These are phyloP conservation scores for Oreochromis spilurus DNA, from an alignment of 2,113 vertebrate species.

Conservation along the genomic window DNA sequence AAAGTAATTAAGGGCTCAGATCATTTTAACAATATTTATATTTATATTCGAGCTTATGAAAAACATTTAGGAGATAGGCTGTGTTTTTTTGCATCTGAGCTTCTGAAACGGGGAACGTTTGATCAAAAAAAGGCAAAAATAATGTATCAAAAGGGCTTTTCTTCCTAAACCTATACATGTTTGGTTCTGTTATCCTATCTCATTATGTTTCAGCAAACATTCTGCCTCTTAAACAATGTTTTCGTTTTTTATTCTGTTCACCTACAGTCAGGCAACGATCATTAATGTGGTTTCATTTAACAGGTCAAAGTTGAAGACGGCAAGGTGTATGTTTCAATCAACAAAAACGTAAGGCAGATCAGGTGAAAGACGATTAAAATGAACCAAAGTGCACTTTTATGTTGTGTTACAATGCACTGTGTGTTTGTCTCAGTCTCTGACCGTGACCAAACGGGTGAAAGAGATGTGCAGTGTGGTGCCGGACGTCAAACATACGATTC, in stretches of 20 bases:
- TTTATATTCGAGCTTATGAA: not conserved
- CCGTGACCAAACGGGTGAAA: conserved; percentile 69
- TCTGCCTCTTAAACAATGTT: not conserved
- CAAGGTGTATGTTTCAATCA: conserved; percentile 76
- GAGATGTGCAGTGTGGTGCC: conserved; percentile 65
- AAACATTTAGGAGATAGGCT: not conserved
- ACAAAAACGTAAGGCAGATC: conserved; percentile 68
- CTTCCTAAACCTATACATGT: not conserved
- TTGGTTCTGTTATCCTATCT: not conserved
- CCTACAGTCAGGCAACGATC: not conserved
- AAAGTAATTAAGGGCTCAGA: not conserved
- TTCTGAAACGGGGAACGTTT: not conserved
- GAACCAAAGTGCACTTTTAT: not conserved
- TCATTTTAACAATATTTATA: not conserved
- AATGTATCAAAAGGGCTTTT: not conserved
- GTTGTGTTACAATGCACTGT: not conserved
- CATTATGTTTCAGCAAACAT: not conserved
- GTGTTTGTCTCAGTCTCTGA: conserved; percentile 63
- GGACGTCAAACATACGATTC: conserved; percentile 52
- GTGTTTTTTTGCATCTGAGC: not conserved
- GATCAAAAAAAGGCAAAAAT: not conserved
- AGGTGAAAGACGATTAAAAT: not conserved
- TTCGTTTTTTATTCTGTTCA: not conserved
- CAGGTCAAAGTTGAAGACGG: conserved; percentile 79
- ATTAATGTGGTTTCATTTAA: not conserved